Evolutionary conservation across 2,113 vertebrate species (phyloP), one percentile per base, ranked within the genome.

Genomic region (Oceanites oceanicus): DNA sequence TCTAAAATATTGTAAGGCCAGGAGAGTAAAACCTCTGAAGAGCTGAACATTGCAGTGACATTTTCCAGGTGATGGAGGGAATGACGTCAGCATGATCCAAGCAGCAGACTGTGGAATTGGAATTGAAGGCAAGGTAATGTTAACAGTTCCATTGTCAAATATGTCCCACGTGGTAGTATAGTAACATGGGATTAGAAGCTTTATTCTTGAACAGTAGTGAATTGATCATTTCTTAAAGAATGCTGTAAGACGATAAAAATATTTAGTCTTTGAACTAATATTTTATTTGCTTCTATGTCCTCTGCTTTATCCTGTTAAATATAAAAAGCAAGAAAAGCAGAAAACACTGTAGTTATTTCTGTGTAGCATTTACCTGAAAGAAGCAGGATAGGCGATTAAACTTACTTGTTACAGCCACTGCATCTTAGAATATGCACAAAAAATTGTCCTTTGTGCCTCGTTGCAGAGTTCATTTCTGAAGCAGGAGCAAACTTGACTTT

Each of bases 51-150:
- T 93, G 53, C 45, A 65, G n/a, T 78, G 34, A 27, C 44, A 14
- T 93, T 94, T 93, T 96, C 44, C 97, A 99, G 99, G 99, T 94
- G 99, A 99, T 26, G 99, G 99, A 80, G 99, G 99, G 77, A 99
- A 99, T 40, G 99, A 99, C 52, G 99, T 99, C 91, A 99, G 99
- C 97, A 99, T 99, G 99, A 99, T 99, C 97, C 99, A 99, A 95
- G 99, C 99, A 26, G 99, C 98, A 59, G 99, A 99, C 98, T 98
- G 98, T 72, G 99, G 99, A 66, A 98, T 98, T 96, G 99, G 99
- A 94, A 98, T 98, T 65, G 97, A 99, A 94, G 99, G 99, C 93
- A 99, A 99, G 99, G 99, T 99, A 98, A 98, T 49, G 32, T 75
- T 78, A 45, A 56, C 29, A 26, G 38, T 71, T 89, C 56, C 27